These are phyloP conservation scores for Grapholita molesta DNA, from an alignment of 1,140 invertebrate species.

Conservation along the genomic window DNA sequence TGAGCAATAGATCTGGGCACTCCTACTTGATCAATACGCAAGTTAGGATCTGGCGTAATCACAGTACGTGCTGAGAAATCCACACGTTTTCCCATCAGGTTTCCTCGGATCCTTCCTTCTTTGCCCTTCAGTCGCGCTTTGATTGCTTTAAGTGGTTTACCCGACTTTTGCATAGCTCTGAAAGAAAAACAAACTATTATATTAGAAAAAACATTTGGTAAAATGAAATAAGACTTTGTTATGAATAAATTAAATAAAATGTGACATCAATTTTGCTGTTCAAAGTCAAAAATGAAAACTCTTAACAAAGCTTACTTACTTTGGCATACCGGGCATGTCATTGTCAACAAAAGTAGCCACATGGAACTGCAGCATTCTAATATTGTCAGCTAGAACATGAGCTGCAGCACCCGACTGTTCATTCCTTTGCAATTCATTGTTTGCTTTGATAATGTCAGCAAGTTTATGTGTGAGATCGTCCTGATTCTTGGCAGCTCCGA, in stretches of 20 bases:
- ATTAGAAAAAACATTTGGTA: too few relatives aligned
- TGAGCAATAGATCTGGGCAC: slow-evolving; percentile 99
- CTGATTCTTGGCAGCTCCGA: slow-evolving; percentile 98
- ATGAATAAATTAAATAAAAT: too few relatives aligned
- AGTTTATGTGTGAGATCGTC: slow-evolving; percentile 99
- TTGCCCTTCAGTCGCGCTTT: slow-evolving; percentile 95
- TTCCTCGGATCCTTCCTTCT: slow-evolving; percentile 98
- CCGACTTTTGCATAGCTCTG: slow-evolving; percentile 98
- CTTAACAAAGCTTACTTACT: too few relatives aligned
- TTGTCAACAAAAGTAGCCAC: slow-evolving; percentile 99
- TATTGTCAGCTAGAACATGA: slow-evolving; percentile 97
- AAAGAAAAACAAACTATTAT: slow-evolving; percentile 37
- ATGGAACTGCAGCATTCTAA: slow-evolving; percentile 99
- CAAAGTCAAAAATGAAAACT: too few relatives aligned
- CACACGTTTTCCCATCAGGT: slow-evolving; percentile 99
- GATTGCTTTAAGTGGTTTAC: slow-evolving; percentile 98
- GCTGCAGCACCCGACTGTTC: slow-evolving; percentile 97
- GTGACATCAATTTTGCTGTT: too few relatives aligned
- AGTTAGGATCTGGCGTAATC: slow-evolving; percentile 99
- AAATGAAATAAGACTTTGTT: too few relatives aligned
- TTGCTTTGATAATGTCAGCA: slow-evolving; percentile 99
- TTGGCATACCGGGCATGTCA: slow-evolving; percentile 98
- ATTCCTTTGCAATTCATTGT: slow-evolving; percentile 97
- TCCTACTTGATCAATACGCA: slow-evolving; percentile 99
- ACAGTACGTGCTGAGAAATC: slow-evolving; percentile 99